Evolutionary conservation across 2,888 invertebrate species (phyloP).

Genomic region (Synanthedon andrenaeformis): DNA sequence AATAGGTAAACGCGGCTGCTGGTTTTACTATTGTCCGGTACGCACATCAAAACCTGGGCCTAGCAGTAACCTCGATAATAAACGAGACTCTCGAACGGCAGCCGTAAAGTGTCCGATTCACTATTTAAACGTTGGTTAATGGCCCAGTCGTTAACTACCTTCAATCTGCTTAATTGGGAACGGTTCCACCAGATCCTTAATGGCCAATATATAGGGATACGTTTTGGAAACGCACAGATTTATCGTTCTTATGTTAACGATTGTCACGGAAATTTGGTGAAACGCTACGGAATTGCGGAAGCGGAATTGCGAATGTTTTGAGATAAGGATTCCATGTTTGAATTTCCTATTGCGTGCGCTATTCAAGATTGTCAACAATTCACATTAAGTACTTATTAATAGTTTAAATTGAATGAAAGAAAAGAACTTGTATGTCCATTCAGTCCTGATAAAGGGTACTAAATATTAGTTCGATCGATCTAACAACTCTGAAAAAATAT

Average conservation of each 20-base stretch:
- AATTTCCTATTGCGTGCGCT: constrained; percentile 4
- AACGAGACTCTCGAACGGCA: constrained; percentile 39
- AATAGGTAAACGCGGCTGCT: too few relatives aligned
- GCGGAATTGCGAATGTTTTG: constrained; percentile 2
- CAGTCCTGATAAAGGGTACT: too few relatives aligned
- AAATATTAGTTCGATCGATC: too few relatives aligned
- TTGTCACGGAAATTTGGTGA: constrained; percentile 3
- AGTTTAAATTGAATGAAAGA: too few relatives aligned
- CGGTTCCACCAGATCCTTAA: constrained; percentile 44
- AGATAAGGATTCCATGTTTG: not conserved
- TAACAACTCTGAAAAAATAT: too few relatives aligned
- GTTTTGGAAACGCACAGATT: constrained; percentile 6
- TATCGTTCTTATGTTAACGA: constrained; percentile 9
- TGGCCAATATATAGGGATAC: constrained; percentile 26
- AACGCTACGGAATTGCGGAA: not conserved
- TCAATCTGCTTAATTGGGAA: constrained; percentile 67
- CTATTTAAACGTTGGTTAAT: constrained; percentile 58
- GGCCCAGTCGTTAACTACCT: constrained; percentile 46
- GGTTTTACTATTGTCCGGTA: not conserved
- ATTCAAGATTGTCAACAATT: not conserved
- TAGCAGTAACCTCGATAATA: constrained; percentile 18
- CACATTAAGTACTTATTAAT: too few relatives aligned
- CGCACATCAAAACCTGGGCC: not conserved
- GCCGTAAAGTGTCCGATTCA: constrained; percentile 58
- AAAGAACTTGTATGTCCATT: too few relatives aligned